Evolutionary conservation across 2,797 vertebrate species (phyloP).

Genomic region (Sarcoramphus papa): DNA sequence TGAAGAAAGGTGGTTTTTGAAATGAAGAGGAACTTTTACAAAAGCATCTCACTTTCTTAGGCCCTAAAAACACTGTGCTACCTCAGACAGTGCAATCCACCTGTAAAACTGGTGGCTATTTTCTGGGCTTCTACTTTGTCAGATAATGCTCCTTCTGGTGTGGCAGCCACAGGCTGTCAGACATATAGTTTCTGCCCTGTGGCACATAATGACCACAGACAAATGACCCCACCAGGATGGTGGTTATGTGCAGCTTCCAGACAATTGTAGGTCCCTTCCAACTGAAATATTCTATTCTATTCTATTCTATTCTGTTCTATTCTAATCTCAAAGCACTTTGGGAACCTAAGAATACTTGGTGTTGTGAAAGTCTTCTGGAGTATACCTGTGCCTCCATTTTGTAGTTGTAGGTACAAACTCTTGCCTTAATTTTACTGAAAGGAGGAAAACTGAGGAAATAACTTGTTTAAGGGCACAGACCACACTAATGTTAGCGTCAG

Average conservation of each 20-base stretch:
- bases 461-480: not conserved
- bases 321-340: not conserved
- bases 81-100: not conserved
- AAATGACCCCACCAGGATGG: not conserved
- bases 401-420: not conserved
- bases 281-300: not conserved
- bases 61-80: not conserved
- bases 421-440: not conserved
- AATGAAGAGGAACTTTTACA: not conserved
- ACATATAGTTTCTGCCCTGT: not conserved
- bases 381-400: not conserved
- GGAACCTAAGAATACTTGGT: not conserved
- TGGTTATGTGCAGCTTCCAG: not conserved
- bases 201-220: not conserved
- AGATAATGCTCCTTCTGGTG: not conserved
- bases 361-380: not conserved
- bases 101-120: not conserved
- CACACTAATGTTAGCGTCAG: not conserved
- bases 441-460: not conserved
- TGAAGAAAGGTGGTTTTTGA: not conserved
- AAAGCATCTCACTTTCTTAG: not conserved
- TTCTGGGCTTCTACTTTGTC: not conserved
- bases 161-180: not conserved
- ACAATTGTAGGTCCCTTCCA: not conserved
- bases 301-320: not conserved